Evolutionary conservation across 2,797 vertebrate species (phyloP), one percentile per base, ranked within the genome.

Genomic region (Halcyon chelicuti): DNA sequence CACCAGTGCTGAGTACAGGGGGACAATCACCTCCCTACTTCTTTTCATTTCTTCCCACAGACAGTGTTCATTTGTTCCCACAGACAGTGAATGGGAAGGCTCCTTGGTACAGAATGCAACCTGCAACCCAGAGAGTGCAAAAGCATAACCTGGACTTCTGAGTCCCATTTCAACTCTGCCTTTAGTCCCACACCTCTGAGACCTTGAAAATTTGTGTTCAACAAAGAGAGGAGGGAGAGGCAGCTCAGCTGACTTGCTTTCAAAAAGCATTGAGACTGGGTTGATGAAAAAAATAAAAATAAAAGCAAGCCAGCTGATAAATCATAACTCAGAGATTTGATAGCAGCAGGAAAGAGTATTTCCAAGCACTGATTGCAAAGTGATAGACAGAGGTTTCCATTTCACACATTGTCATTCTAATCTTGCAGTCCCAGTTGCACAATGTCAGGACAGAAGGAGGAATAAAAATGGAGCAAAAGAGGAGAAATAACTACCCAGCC

Each of bases 321-420:
- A 89, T 29, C 0, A 0, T 68, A 91, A 93, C 61, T 84, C 19
- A 8, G 83, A 60, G 63, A 90, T 85, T 62, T 82, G 52, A 83
- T 47, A 77, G 72, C 42, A 72, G 35, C 14, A 74, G 71, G 68
- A 70, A 88, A 89, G 39, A 83, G 57, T 54, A 73, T 4, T 23
- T 71, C 77, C 65, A 58, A 72, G 65, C 51, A 35, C 55, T 94
- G 83, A 93, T 58, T 92, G 81, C 62, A 60, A 87, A 85, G 81
- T n/a, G 81, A 74, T 29, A 77, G 70, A 44, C 91, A 88, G 65
- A 86, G 46, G 61, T 93, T 91, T 95, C 77, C 33, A 77, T 94
- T 93, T 94, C 86, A 83, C 75, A 83, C 42, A 21, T 42, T 85
- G 86, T 66, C 71, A 88, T 91, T 94, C 84, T 77, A 86, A 80